phyloP scores from a whole-genome alignment of 2,797 vertebrate genomes.

The Scolopax rusticola region DNA sequence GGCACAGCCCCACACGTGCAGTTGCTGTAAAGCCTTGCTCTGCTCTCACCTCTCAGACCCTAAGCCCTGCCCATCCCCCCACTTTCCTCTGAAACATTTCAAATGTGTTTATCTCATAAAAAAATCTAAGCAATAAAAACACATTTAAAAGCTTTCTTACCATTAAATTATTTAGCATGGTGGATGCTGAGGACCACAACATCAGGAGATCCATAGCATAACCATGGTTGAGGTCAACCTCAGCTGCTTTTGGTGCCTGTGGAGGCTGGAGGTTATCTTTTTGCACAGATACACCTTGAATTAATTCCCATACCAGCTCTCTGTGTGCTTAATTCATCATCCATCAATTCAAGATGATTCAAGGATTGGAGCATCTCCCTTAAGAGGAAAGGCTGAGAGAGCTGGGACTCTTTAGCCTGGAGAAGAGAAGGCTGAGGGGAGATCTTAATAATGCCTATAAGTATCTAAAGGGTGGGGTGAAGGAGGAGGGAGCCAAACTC shows the following conservation, averaged over 20 bases:
- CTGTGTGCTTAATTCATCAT: too few relatives aligned
- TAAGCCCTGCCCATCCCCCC: fast-evolving
- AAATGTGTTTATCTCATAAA: background rate
- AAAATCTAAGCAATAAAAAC: background rate
- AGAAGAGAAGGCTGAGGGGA: too few relatives aligned
- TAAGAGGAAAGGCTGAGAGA: too few relatives aligned
- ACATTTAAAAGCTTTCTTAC: background rate
- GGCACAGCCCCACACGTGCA: fast-evolving
- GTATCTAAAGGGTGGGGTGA: too few relatives aligned
- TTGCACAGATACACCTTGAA: background rate
- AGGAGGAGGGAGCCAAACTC: too few relatives aligned
- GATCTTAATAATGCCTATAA: too few relatives aligned
- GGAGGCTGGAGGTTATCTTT: background rate
- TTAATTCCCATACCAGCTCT: background rate
- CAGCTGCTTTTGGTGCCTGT: background rate
- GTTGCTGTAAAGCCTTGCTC: fast-evolving
- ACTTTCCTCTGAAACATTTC: background rate
- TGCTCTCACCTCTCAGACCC: background rate
- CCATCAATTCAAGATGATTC: too few relatives aligned
- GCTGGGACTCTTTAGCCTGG: too few relatives aligned
- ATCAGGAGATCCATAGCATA: background rate
- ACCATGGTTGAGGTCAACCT: background rate
- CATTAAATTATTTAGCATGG: background rate
- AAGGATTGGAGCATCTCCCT: too few relatives aligned
- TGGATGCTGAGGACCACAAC: background rate